Conservation (phyloP, 2,113 vertebrate genomes). For the Numenius arquata region DNA sequence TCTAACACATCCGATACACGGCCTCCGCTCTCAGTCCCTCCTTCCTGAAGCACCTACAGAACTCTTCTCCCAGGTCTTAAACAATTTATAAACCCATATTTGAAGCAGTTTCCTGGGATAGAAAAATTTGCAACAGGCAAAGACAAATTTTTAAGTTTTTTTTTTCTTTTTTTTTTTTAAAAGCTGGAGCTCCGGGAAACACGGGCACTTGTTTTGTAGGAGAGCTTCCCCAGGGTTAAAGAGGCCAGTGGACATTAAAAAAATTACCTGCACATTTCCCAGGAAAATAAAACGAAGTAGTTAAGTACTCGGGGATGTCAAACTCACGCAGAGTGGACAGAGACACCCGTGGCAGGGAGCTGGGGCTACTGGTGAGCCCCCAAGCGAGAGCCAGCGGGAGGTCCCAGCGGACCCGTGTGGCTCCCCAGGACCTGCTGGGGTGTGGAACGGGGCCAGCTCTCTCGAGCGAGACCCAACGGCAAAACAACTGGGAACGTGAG, state of each 20-base stretch:
- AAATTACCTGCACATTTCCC: neutral
- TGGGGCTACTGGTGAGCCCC: neutral
- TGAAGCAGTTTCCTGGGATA: neutral
- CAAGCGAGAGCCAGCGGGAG: neutral
- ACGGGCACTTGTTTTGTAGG: neutral
- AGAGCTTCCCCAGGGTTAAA: neutral
- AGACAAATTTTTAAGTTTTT: neutral
- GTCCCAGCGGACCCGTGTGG: neutral
- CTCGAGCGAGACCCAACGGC: neutral
- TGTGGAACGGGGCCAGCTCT: neutral
- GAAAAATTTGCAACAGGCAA: neutral
- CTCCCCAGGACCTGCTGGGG: neutral
- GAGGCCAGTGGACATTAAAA: neutral
- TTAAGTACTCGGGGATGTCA: neutral
- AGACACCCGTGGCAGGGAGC: neutral
- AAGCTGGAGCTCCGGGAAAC: neutral
- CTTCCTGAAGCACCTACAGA: neutral
- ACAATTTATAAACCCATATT: neutral
- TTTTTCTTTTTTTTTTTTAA: neutral
- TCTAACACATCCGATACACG: no score
- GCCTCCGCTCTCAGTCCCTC: neutral
- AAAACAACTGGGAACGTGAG: neutral
- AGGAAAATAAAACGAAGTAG: neutral
- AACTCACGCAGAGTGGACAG: accelerated
- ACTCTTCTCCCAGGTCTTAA: neutral